Evolutionary conservation across 2,888 invertebrate species (phyloP), one percentile per base, ranked within the genome.

Genomic region (Ommatoiulus sabulosus): DNA sequence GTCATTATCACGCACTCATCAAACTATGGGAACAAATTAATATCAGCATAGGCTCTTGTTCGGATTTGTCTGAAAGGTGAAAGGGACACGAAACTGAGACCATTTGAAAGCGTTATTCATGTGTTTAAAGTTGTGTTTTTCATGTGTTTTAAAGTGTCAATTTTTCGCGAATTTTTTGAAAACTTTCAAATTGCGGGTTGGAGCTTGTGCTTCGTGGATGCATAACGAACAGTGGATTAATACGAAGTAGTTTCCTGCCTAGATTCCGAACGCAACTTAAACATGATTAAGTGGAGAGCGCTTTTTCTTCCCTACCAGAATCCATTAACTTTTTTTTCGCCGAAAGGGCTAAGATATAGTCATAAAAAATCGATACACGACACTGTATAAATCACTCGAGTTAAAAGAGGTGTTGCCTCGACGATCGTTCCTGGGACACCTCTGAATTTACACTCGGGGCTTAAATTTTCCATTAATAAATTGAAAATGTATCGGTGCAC

Each of bases 11-110:
- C 24, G 72, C 72, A 72, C 24, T 72, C 72, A 72, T 72, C 72
- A 72, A 72, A 72, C 72, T 72, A 72, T 72, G 72, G 72, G 72
- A 72, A 72, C 72, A 72, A 72, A 72, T 72, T 72, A 72, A 72
- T 72, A 72, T 72, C 72, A 72, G 72, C 72, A 72, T 72, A 72
- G 72, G 72, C 72, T 72, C 72, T 72, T 72, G 72, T 72, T 72
- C 72, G 24, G 72, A 72, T 72, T 24, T 24, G 72, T 72, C 72
- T 72, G 72, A 24, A 72, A 10, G 72, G 72, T 72, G 24, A 72
- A 72, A 24, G 8, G 72, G 72, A 24, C 24, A 72, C 72, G 24
- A 72, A 24, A 10, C 12, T 72, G 24, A 72, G 72, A 72, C 72
- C 72, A 72, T 72, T 72, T 72, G 24, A 52, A 5, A 2, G 24